Base-by-base conservation (phyloP, 2,113 vertebrate genomes). In the Murina feae region DNA sequence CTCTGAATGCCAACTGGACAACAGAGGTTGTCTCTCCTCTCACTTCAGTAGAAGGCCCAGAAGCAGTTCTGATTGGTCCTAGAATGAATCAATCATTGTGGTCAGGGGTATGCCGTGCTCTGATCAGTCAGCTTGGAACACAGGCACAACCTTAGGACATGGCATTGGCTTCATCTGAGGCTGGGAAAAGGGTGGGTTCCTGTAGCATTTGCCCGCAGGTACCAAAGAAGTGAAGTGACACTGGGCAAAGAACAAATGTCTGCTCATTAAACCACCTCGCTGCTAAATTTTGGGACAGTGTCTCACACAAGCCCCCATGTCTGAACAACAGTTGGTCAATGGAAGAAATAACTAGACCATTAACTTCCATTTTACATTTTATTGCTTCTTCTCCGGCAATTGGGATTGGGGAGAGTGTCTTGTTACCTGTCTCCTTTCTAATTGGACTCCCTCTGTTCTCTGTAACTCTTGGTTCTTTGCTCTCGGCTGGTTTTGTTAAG, bases 401-500 rank as follows among this genome's bases (percentile, higher is more conserved):
- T n/a, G 25, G 51, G 66, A 88, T 63, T 75, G 44, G 65, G 9
- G 35, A 51, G 18, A 65, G 13, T 51, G 47, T 92, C 80, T 96
- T 32, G 14, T 91, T 58, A 80, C 93, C 79, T 83, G 60, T 93
- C 63, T 95, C 90, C 82, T 86, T 84, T 89, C 82, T 95, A 92
- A 97, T 89, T 94, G 12, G 89, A 91, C 83, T 96, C 74, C 55
- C 53, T 96, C 47, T 30, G 8, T 96, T 91, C 37, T 90, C 65
- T 90, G 39, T 91, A 72, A 42, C 68, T 95, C 69, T 89, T 75
- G 17, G 65, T 88, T 82, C 42, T 78, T 86, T 69, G 60, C 42
- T 95, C 81, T 86, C 37, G 66, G 82, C 92, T 90, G 79, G 72
- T 84, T 93, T 95, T 91, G 18, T 97, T 97, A 89, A 82, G 63